A percentile compares a stretch with the other conserved stretches of the same genome.
Evolutionary conservation across 53 echinoderm and acorn worm genomes (phyloP).

Genomic region (Crossaster papposus): DNA sequence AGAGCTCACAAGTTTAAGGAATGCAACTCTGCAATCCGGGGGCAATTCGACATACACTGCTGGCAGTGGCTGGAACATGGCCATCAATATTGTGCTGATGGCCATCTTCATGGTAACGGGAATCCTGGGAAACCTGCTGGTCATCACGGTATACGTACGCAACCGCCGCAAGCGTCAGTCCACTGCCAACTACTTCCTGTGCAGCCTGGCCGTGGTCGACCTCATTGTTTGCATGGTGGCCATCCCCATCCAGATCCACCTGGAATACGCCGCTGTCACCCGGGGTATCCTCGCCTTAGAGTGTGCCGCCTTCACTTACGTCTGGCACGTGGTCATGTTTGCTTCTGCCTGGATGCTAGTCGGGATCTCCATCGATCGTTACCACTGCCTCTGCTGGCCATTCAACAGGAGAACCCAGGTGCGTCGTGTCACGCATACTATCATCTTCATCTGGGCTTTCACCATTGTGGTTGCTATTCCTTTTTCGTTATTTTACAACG

Average conservation of each 20-base stretch:
- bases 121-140: constrained; percentile 82
- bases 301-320: constrained; percentile 79
- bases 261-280: constrained; percentile 71
- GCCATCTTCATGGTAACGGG: constrained; percentile 81
- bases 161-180: constrained; percentile 81
- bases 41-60: not conserved
- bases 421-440: constrained; percentile 72
- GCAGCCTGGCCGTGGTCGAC: constrained; percentile 89
- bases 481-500: constrained; percentile 62
- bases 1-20: not conserved
- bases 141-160: constrained; percentile 77
- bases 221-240: constrained; percentile 81
- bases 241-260: constrained; percentile 85
- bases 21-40: constrained; percentile 14
- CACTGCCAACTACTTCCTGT: constrained; percentile 96
- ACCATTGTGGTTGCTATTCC: constrained; percentile 82
- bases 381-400: constrained; percentile 86
- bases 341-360: constrained; percentile 97
- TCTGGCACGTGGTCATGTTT: constrained; percentile 91
- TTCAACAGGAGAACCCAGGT: constrained; percentile 80
- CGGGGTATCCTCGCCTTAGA: constrained; percentile 72
- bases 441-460: constrained; percentile 78
- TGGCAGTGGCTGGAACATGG: constrained; percentile 14
- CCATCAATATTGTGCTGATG: constrained; percentile 73
- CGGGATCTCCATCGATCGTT: constrained; percentile 95